Conservation (phyloP, 2,888 invertebrate species). For the Cantharis lateralis region DNA sequence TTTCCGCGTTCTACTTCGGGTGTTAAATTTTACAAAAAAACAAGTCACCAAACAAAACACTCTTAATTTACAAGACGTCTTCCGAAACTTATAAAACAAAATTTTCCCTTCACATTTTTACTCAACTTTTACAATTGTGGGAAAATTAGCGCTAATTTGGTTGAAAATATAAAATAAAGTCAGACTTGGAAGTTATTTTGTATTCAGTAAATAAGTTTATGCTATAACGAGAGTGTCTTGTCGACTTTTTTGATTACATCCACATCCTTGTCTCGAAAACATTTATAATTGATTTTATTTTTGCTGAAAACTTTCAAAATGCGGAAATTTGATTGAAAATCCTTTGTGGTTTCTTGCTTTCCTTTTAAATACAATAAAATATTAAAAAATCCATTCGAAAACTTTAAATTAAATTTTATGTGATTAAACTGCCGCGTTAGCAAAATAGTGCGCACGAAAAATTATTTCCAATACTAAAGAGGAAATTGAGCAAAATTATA, state of each 20-base stretch:
- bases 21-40: not conserved
- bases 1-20: not conserved
- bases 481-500: slow-evolving; percentile 12
- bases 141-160: not conserved
- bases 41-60: not conserved
- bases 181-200: not conserved
- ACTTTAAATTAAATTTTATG: not conserved
- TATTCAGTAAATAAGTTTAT: slow-evolving; percentile 9
- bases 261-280: slow-evolving; percentile 12
- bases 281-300: slow-evolving; percentile 26
- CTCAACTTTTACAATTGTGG: not conserved
- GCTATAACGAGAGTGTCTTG: slow-evolving; percentile 11
- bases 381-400: slow-evolving; percentile 30
- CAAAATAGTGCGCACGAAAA: not conserved
- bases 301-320: slow-evolving; percentile 29
- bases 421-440: not conserved
- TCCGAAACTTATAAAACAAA: not conserved
- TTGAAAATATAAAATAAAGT: not conserved
- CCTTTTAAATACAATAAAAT: slow-evolving; percentile 33
- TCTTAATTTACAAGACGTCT: not conserved
- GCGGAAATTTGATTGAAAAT: slow-evolving; percentile 31
- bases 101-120: not conserved
- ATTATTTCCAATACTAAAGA: slow-evolving; percentile 10
- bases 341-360: slow-evolving; percentile 25
- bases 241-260: slow-evolving; percentile 19